Conservation (phyloP, 2,797 vertebrate genomes). For the Rhincodon typus region DNA sequence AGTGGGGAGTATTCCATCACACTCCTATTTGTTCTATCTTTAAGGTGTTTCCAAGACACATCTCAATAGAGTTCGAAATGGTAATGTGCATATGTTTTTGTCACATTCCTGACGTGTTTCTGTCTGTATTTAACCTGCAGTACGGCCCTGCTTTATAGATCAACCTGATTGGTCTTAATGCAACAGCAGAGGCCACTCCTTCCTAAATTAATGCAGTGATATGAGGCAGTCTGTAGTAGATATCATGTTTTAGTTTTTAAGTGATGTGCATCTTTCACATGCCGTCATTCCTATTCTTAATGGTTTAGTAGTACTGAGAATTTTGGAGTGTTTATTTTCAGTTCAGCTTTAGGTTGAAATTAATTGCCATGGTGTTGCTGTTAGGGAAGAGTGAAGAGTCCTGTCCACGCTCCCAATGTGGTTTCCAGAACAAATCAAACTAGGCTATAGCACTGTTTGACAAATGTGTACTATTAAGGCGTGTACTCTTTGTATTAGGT, state of each 20-base stretch:
- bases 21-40: neutral
- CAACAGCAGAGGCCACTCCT: neutral
- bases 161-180: neutral
- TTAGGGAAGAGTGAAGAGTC: neutral
- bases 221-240: neutral
- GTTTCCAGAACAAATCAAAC: neutral
- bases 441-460: neutral
- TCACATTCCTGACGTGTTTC: neutral
- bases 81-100: neutral
- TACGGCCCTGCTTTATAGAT: neutral
- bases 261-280: neutral
- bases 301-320: neutral
- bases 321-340: neutral
- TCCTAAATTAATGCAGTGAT: neutral
- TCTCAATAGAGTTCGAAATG: neutral
- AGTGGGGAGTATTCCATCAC: too few species aligned
- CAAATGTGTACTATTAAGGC: neutral
- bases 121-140: neutral
- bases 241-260: neutral
- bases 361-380: neutral
- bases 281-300: neutral
- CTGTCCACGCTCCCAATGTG: neutral
- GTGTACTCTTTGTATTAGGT: neutral
- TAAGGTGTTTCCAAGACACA: neutral
- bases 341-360: neutral